phyloP scores from a whole-genome alignment of 2,888 invertebrate species.

The Parnassius apollo region DNA sequence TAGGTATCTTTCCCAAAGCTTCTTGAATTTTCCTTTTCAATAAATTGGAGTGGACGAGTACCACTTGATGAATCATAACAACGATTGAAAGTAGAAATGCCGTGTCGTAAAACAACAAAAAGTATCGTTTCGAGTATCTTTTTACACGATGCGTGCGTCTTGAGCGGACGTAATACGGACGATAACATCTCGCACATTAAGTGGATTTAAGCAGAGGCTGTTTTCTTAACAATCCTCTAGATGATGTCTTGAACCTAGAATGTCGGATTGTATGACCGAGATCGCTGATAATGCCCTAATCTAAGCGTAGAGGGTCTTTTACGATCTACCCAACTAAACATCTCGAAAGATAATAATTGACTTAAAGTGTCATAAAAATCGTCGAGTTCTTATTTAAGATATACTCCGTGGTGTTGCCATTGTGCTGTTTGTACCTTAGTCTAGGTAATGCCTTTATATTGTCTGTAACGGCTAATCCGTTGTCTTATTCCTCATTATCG shows the following conservation, averaged over 20 bases:
- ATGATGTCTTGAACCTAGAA: conserved; percentile 46
- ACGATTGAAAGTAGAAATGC: conserved; percentile 14
- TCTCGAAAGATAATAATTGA: conserved; percentile 64
- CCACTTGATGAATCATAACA: conserved; percentile 16
- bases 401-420: conserved; percentile 41
- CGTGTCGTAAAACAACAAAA: conserved; percentile 13
- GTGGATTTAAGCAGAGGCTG: conserved; percentile 38
- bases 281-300: conserved; percentile 65
- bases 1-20: background rate
- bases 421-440: conserved; percentile 44
- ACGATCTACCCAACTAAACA: conserved; percentile 54
- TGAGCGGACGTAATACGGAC: conserved; percentile 32
- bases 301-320: conserved; percentile 64
- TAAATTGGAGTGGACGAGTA: conserved; percentile 17
- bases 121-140: conserved; percentile 6
- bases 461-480: background rate
- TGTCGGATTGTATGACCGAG: conserved; percentile 60
- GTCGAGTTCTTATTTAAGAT: conserved; percentile 49
- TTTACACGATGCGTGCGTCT: conserved; percentile 22
- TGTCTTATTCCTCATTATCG: no score
- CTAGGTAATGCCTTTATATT: conserved; percentile 27
- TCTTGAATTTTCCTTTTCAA: conserved; percentile 8
- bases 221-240: conserved; percentile 32
- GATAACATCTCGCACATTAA: conserved; percentile 47
- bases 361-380: conserved; percentile 64